phyloP scores from a whole-genome alignment of 2,113 vertebrate genomes.

The Urocynchramus pylzowi region DNA sequence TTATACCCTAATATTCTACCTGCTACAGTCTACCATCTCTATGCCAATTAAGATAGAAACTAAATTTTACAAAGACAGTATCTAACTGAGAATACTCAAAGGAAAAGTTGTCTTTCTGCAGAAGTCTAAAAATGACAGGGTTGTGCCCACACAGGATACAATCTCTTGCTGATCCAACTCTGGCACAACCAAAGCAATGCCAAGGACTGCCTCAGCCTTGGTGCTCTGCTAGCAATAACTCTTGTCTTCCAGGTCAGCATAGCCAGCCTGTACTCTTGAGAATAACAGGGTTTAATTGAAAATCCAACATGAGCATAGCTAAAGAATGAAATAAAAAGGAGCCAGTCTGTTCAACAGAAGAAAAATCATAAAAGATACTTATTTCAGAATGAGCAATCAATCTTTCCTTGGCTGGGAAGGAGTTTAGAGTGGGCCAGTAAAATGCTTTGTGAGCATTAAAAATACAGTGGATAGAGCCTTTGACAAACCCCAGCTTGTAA shows the following conservation, averaged over 20 bases:
- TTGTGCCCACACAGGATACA: neutral
- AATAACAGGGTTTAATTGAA: neutral
- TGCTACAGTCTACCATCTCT: neutral
- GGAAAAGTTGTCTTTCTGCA: neutral
- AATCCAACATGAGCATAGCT: neutral
- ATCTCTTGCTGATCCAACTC: neutral
- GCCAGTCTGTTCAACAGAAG: accelerated
- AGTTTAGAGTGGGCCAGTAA: neutral
- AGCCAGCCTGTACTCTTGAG: neutral
- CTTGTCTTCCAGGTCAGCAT: neutral
- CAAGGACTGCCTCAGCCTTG: neutral
- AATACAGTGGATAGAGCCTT: neutral
- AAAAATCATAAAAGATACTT: neutral
- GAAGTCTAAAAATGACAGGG: neutral
- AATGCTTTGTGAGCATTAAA: neutral
- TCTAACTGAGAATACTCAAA: neutral
- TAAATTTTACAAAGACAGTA: neutral
- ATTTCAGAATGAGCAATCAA: neutral
- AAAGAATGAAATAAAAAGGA: neutral
- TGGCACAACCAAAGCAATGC: neutral
- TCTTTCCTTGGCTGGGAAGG: neutral
- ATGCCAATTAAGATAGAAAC: neutral
- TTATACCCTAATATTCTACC: neutral
- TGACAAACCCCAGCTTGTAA: neutral
- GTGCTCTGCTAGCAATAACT: neutral